phyloP scores from a whole-genome alignment of 1,140 invertebrate genomes.

The Tetragnatha versicolor region DNA sequence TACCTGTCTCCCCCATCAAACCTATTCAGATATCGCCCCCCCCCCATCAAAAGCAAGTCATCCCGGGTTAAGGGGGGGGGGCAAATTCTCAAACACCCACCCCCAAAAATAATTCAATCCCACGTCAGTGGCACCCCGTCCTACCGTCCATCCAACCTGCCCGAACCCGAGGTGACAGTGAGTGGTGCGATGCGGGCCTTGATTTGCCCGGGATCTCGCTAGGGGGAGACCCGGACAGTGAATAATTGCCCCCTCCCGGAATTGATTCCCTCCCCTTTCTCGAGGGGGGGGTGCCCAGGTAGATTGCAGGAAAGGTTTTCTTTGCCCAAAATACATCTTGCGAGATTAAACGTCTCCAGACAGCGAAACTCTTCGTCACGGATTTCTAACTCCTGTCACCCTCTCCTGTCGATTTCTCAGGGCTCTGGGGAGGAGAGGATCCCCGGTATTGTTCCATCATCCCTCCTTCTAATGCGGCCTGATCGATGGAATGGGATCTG shows the following conservation, averaged over 20 bases:
- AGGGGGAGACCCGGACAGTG: slow-evolving; percentile 20
- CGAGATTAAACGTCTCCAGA: slow-evolving; percentile 50
- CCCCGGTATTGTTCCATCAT: slow-evolving; percentile 26
- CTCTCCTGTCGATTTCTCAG: slow-evolving; percentile 49
- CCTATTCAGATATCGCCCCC: too few relatives aligned
- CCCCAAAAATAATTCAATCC: too few relatives aligned
- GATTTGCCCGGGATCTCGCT: slow-evolving; percentile 35
- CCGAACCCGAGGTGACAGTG: slow-evolving; percentile 25
- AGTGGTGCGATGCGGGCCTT: slow-evolving; percentile 43
- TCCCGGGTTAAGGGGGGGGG: too few relatives aligned
- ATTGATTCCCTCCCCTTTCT: slow-evolving; percentile 40
- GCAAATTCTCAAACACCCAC: too few relatives aligned
- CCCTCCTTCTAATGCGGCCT: too few relatives aligned
- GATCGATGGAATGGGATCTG: too few relatives aligned
- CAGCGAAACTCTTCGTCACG: slow-evolving; percentile 50
- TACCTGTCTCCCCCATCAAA: too few relatives aligned
- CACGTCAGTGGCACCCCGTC: neutral
- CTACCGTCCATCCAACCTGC: neutral
- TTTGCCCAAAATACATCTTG: slow-evolving; percentile 50
- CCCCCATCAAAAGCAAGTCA: too few relatives aligned
- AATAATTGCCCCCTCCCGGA: slow-evolving; percentile 41
- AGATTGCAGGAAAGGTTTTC: slow-evolving; percentile 46
- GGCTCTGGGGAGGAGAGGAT: neutral
- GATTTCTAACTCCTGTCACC: slow-evolving; percentile 53
- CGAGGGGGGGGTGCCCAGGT: slow-evolving; percentile 24